Conservation (phyloP, 2,113 vertebrate genomes). For the Rousettus leschenaultii region DNA sequence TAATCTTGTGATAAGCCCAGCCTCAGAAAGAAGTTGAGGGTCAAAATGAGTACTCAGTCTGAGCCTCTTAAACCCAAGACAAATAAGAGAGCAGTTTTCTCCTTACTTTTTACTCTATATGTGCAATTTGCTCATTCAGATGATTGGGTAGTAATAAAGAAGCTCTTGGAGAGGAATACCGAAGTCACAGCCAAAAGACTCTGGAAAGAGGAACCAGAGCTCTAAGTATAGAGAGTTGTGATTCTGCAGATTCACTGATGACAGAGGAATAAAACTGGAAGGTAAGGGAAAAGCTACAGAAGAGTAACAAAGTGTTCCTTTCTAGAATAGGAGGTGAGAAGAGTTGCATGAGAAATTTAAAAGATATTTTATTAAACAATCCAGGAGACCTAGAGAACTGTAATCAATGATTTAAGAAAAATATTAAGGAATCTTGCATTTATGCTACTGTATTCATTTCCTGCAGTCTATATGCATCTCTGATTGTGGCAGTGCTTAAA, state of each 20-base stretch:
- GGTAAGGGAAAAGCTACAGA: background rate
- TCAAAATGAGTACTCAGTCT: background rate
- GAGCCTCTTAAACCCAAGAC: background rate
- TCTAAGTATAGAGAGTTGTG: background rate
- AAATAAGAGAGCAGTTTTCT: background rate
- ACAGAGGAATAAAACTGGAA: background rate
- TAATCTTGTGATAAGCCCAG: background rate
- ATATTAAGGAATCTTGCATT: background rate
- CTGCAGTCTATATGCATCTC: background rate
- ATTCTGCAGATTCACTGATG: background rate
- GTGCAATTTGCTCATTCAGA: background rate
- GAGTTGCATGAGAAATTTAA: background rate
- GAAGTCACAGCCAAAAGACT: background rate
- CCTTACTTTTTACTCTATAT: no score
- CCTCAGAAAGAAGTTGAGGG: background rate
- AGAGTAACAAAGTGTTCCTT: background rate
- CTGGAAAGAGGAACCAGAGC: background rate
- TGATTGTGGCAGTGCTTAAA: background rate
- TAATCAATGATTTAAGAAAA: background rate
- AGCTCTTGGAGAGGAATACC: background rate
- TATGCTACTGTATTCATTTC: background rate
- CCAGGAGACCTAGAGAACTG: background rate
- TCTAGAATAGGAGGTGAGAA: background rate
- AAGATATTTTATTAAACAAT: background rate
- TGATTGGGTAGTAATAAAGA: background rate